phyloP scores from a whole-genome alignment of 64 coral and sea anemone species.

The Exaiptasia diaphana region DNA sequence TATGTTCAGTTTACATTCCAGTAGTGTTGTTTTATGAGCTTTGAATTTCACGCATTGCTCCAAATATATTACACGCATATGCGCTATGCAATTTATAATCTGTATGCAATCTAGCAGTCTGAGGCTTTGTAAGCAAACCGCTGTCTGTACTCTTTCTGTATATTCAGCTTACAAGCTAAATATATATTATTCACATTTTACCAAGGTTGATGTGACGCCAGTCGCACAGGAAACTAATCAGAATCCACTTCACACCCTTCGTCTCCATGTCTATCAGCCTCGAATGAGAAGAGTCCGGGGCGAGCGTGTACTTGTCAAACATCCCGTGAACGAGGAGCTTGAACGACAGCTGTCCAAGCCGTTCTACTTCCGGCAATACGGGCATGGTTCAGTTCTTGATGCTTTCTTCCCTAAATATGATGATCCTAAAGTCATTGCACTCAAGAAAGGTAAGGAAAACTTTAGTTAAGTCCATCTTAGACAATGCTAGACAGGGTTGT shows the following conservation, averaged over 20 bases:
- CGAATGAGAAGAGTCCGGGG: slow-evolving; percentile 37
- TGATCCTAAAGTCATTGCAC: slow-evolving; percentile 19
- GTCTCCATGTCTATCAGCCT: slow-evolving; percentile 37
- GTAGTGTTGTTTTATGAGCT: too few species aligned
- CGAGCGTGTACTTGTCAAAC: slow-evolving; percentile 1
- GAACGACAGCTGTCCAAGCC: slow-evolving; percentile 52
- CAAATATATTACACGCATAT: too few species aligned
- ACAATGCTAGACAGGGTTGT: too few species aligned
- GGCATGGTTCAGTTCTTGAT: slow-evolving; percentile 43
- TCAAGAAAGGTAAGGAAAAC: slow-evolving; percentile 60
- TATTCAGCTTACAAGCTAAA: too few species aligned
- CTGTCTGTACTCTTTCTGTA: too few species aligned
- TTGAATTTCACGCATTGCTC: too few species aligned
- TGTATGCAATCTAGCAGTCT: too few species aligned
- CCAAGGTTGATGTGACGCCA: slow-evolving; percentile 38
- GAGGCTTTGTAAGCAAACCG: too few species aligned
- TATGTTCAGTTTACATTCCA: too few species aligned
- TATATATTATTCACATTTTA: too few species aligned
- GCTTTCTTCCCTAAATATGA: slow-evolving; percentile 40
- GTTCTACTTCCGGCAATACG: slow-evolving; percentile 58
- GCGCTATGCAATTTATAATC: too few species aligned
- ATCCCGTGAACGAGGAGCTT: slow-evolving; percentile 68
- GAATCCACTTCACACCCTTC: background rate
- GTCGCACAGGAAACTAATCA: background rate
- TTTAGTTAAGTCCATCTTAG: too few species aligned